Percentiles rank a stretch among this genome's conserved stretches.
These are phyloP conservation scores for Peromyscus aztecus DNA, from an alignment of 2,797 vertebrate genomes.

Conservation along the genomic window DNA sequence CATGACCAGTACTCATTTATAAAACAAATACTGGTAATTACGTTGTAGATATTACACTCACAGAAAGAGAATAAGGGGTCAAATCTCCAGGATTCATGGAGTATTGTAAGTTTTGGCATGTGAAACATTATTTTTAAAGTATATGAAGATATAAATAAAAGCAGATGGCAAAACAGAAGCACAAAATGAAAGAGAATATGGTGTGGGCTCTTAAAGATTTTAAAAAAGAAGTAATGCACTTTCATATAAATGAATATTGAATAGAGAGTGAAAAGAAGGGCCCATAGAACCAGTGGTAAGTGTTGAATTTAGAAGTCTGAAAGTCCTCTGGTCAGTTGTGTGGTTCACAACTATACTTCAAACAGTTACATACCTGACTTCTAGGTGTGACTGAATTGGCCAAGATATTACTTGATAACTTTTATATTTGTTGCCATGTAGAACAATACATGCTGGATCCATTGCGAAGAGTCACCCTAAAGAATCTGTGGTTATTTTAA, in stretches of 20 bases:
- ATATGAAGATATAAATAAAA: neutral
- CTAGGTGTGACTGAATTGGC: neutral
- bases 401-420: neutral
- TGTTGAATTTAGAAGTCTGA: neutral
- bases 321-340: neutral
- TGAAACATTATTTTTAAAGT: neutral
- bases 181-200: neutral
- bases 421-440: neutral
- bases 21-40: neutral
- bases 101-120: neutral
- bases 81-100: too few relatives aligned
- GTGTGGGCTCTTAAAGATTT: neutral
- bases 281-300: neutral
- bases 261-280: too few relatives aligned
- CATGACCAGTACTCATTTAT: neutral
- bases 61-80: neutral
- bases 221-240: neutral
- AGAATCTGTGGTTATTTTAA: conserved; percentile 1
- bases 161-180: neutral
- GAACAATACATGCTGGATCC: neutral
- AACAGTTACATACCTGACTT: neutral
- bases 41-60: neutral
- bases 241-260: neutral
- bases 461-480: neutral
- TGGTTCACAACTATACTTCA: neutral